A percentile compares a stretch with the other conserved stretches of the same genome.
Conservation (phyloP, 1,140 invertebrate genomes). For the Bemisia tabaci region DNA sequence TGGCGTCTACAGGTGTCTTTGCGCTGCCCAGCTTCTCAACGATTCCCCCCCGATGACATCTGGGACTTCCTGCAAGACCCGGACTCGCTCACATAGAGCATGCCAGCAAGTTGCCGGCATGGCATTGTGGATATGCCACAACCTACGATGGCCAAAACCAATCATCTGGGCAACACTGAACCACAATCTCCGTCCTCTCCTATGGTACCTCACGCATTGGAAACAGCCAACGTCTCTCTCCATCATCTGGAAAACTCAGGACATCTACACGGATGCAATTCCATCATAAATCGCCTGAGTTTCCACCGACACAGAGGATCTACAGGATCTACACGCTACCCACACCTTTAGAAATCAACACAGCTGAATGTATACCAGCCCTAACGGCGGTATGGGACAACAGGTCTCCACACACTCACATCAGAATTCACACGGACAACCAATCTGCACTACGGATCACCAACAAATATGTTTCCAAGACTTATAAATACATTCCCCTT, state of each 20-base stretch:
- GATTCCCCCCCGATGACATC: no score
- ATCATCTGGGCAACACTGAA: not conserved
- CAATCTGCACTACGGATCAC: not conserved
- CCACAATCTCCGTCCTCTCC: not conserved
- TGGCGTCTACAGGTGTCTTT: no score
- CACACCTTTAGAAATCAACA: not conserved
- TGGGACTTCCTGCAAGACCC: no score
- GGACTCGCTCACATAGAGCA: no score
- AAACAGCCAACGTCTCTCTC: not conserved
- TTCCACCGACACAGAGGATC: not conserved
- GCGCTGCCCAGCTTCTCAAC: no score
- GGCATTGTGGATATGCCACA: no score
- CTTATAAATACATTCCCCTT: not conserved
- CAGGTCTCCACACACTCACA: not conserved
- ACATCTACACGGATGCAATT: not conserved
- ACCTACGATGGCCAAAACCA: no score
- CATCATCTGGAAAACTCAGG: not conserved
- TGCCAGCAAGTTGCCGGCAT: no score
- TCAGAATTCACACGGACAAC: not conserved
- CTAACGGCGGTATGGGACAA: not conserved
- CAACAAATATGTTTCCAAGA: not conserved
- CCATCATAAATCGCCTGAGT: not conserved
- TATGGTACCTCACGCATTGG: not conserved
- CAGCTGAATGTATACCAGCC: not conserved
- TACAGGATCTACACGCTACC: not conserved